Conservation (phyloP, 2,888 invertebrate genomes). For the Cataglyphis albicans region DNA sequence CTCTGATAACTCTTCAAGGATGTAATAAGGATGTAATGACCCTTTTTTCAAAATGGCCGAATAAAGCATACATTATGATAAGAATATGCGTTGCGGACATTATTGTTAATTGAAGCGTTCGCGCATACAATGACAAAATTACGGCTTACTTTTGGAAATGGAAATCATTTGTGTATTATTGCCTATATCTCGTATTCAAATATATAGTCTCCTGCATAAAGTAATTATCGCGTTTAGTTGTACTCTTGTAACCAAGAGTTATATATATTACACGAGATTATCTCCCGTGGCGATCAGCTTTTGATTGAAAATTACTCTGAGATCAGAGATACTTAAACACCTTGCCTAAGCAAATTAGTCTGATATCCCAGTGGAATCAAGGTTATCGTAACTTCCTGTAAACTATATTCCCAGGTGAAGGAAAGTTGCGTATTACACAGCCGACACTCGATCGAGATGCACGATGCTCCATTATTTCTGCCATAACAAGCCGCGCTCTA, state of each 20-base stretch:
- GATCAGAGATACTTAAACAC: conserved; percentile 36
- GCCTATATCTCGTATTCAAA: neutral
- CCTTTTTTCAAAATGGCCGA: neutral
- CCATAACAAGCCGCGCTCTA: conserved; percentile 40
- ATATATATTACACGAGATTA: conserved; percentile 34
- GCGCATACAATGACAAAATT: neutral
- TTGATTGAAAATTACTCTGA: conserved; percentile 43
- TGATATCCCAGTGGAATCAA: conserved; percentile 37
- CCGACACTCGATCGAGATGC: conserved; percentile 51
- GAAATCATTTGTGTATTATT: neutral
- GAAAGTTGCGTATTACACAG: conserved; percentile 51
- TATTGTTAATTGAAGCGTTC: neutral
- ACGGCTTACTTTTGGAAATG: conserved; percentile 10
- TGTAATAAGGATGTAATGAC: conserved; percentile 7
- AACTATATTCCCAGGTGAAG: conserved; percentile 48
- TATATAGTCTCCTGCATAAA: neutral
- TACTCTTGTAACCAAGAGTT: neutral
- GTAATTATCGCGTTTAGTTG: conserved; percentile 12
- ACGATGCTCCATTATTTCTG: conserved; percentile 45
- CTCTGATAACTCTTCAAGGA: conserved; percentile 41
- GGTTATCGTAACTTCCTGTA: conserved; percentile 38
- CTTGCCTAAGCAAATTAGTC: conserved; percentile 49
- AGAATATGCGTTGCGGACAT: neutral
- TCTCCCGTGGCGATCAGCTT: conserved; percentile 28
- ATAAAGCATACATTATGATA: neutral